Conservation (phyloP, 2,113 vertebrate genomes). For the Geococcyx californianus region DNA sequence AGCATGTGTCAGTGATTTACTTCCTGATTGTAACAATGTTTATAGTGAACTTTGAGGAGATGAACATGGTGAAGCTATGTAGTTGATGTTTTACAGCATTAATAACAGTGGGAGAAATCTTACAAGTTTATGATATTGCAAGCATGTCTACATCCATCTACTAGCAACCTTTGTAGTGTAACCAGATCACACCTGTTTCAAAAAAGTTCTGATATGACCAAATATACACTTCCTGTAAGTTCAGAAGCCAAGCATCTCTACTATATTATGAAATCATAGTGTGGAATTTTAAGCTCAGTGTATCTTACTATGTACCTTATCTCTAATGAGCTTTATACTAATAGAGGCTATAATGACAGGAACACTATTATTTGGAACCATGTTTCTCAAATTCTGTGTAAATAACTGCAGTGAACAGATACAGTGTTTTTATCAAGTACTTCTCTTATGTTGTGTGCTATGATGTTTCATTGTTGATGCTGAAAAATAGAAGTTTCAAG, state of each 20-base stretch:
- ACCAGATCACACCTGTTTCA: neutral
- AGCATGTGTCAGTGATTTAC: neutral
- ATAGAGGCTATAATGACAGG: neutral
- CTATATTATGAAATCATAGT: neutral
- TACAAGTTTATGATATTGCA: neutral
- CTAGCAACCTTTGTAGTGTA: neutral
- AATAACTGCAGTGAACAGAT: neutral
- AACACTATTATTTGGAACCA: neutral
- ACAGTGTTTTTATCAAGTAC: neutral
- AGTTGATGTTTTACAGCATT: neutral
- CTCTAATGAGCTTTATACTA: neutral
- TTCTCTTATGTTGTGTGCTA: neutral
- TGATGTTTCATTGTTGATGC: neutral
- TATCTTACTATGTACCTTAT: neutral
- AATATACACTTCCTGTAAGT: neutral
- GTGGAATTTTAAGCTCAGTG: neutral
- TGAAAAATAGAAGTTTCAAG: neutral
- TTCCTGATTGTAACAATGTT: neutral
- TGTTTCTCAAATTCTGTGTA: neutral
- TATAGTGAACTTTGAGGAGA: neutral
- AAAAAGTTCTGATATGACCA: neutral
- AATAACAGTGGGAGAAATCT: neutral
- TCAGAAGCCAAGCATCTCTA: neutral
- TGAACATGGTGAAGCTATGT: neutral
- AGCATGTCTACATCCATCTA: neutral